phyloP scores from a whole-genome alignment of 2,888 invertebrate genomes.

The Lasioglossum morio region DNA sequence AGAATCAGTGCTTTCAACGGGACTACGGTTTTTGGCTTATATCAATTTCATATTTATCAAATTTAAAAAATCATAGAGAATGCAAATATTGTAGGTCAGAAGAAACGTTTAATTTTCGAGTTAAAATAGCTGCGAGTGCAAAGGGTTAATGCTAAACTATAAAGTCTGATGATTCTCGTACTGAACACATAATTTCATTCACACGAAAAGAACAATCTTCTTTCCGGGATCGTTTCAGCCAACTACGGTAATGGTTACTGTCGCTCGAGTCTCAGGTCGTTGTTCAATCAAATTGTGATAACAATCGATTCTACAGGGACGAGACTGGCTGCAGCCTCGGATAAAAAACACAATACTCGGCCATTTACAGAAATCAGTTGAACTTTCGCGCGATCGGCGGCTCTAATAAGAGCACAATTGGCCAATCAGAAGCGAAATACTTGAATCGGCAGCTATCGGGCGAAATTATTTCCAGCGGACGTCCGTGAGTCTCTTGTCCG shows the following conservation, averaged over 20 bases:
- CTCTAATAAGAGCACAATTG: background rate
- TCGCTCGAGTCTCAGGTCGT: background rate
- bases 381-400: background rate
- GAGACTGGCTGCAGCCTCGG: background rate
- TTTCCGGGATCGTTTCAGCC: no score
- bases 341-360: background rate
- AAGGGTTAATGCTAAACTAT: no score
- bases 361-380: background rate
- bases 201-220: no score
- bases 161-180: no score
- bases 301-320: background rate
- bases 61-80: no score
- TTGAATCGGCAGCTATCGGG: background rate
- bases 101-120: no score
- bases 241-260: background rate
- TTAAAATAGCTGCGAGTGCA: no score
- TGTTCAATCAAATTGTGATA: background rate
- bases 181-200: no score
- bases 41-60: no score
- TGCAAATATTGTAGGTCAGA: no score
- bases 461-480: conserved; percentile 15
- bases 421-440: conserved; percentile 8
- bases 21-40: no score
- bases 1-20: no score
- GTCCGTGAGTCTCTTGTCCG: background rate